phyloP scores from a whole-genome alignment of 2,113 vertebrate species.

The Hypocryptadius cinnamomeus region DNA sequence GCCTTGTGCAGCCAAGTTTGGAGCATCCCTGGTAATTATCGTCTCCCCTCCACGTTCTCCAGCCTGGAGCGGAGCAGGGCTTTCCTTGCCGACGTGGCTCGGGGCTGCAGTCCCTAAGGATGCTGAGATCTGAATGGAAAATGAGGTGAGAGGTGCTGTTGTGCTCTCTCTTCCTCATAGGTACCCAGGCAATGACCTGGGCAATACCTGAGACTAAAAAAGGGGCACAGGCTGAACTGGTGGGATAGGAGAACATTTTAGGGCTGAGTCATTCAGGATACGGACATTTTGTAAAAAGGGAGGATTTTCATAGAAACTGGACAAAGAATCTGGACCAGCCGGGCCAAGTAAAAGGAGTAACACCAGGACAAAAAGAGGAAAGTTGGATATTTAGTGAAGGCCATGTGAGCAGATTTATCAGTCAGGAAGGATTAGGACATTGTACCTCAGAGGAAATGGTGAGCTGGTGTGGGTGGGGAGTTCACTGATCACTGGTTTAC shows the following conservation, averaged over 20 bases:
- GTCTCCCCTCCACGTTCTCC: fast-evolving
- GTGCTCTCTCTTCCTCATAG: background rate
- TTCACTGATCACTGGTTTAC: background rate
- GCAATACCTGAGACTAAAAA: background rate
- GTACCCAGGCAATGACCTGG: background rate
- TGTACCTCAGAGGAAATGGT: background rate
- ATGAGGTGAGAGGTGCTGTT: background rate
- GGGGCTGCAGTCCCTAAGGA: background rate
- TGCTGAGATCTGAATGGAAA: background rate
- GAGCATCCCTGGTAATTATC: background rate
- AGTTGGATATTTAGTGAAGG: background rate
- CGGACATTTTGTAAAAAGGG: background rate
- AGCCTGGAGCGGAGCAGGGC: background rate
- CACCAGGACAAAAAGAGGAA: background rate
- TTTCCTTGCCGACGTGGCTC: background rate
- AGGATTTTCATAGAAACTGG: background rate
- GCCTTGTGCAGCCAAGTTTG: background rate
- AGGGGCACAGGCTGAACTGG: background rate
- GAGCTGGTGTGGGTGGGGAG: background rate
- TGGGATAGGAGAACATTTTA: background rate
- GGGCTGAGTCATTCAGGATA: background rate
- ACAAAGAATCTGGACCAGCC: background rate
- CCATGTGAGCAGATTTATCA: background rate
- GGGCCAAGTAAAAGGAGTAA: background rate
- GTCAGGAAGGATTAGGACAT: background rate